Evolutionary conservation across 2,888 invertebrate species (phyloP).

Genomic region (Meloe dianella): DNA sequence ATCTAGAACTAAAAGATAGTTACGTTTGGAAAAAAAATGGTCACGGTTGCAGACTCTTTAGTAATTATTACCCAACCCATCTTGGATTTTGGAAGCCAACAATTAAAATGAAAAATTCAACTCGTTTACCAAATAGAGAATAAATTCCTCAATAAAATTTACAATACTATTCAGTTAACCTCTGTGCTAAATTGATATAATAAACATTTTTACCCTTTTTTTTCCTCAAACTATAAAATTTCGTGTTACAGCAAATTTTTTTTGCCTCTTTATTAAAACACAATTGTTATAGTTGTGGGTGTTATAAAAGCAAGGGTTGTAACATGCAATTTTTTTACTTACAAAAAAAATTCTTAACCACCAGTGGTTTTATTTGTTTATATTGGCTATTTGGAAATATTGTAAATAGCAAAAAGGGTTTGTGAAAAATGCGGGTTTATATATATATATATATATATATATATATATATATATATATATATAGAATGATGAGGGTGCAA

Average conservation of each 20-base stretch:
- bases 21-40: background rate
- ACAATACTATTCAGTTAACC: background rate
- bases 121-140: background rate
- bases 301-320: conserved; percentile 9
- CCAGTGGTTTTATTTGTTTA: conserved; percentile 4
- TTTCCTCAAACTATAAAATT: background rate
- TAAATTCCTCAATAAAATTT: background rate
- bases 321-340: background rate
- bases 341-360: background rate
- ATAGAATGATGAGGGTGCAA: conserved; percentile 9
- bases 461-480: too few species aligned
- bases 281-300: background rate
- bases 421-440: background rate
- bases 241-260: background rate
- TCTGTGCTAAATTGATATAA: background rate
- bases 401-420: background rate
- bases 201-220: background rate
- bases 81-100: background rate
- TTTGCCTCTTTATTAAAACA: background rate
- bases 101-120: background rate
- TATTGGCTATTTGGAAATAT: background rate
- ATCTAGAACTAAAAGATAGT: background rate
- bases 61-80: conserved; percentile 12
- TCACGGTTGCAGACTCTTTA: conserved; percentile 11
- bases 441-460: too few species aligned